Percentiles rank a stretch among this genome's conserved stretches.
phyloP scores from a whole-genome alignment of 1,140 invertebrate genomes.

The Prorops nasuta region DNA sequence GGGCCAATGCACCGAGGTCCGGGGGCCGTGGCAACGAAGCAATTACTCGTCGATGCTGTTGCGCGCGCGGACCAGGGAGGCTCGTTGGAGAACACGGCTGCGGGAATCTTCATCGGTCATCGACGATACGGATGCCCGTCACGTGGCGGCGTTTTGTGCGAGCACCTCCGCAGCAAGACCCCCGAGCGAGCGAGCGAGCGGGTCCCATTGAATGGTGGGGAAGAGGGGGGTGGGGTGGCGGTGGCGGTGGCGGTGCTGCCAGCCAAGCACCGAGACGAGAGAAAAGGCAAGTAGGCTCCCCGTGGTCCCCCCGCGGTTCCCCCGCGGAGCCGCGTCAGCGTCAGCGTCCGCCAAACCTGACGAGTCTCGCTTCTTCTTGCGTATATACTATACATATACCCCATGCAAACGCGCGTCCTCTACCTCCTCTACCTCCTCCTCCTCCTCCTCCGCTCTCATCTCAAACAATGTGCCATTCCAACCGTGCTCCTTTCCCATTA shows the following conservation, averaged over 20 bases:
- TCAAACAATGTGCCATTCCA: neutral
- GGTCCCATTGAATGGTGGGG: slow-evolving; percentile 27
- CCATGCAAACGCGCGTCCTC: slow-evolving; percentile 2
- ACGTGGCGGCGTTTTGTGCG: slow-evolving; percentile 46
- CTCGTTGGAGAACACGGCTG: too few relatives aligned
- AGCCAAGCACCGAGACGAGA: neutral
- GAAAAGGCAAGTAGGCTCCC: neutral
- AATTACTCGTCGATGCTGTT: slow-evolving; percentile 31
- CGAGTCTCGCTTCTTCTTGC: too few relatives aligned
- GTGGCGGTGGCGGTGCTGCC: too few relatives aligned
- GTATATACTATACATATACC: neutral
- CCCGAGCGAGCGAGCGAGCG: slow-evolving; percentile 16
- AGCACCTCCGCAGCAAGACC: slow-evolving; percentile 33
- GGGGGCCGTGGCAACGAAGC: slow-evolving; percentile 9
- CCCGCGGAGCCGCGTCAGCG: too few relatives aligned
- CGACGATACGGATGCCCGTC: slow-evolving; percentile 42
- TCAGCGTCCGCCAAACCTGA: too few relatives aligned
- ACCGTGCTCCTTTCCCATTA: neutral
- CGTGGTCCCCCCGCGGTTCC: too few relatives aligned
- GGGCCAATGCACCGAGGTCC: slow-evolving; percentile 26
- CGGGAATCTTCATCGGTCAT: slow-evolving; percentile 31
- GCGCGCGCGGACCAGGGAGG: too few relatives aligned
- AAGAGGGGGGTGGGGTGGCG: too few relatives aligned
- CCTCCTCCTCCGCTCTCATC: too few relatives aligned
- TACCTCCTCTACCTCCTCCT: too few relatives aligned